Base-by-base conservation (phyloP, 2,113 vertebrate species). In the Cyprichromis sp. region DNA sequence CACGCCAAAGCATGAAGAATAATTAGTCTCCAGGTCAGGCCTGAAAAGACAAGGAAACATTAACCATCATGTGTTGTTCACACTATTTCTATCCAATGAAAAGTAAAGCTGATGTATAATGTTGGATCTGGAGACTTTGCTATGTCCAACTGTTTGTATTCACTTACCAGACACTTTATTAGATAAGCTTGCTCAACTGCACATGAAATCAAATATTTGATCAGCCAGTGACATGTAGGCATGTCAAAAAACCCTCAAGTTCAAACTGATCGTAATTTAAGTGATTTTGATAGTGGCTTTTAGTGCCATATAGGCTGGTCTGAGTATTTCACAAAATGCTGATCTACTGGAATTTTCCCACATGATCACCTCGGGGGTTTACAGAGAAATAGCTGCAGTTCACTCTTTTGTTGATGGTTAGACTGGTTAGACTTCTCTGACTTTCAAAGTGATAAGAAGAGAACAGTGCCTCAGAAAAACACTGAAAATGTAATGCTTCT, bases 21-120 rank as follows among this genome's bases (percentile, higher is more conserved):
- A 26, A 93, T 4, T 11, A 91, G 81, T 4, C 81, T 89, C 85
- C 91, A 87, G 80, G n/a, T 34, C 31, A 78, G 78, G 34, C 92
- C 96, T 96, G 89, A 89, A 85, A 89, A 81, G 14, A 92, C 57
- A 93, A 84, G 79, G 7, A 38, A 42, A 31, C 5, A 34, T 81
- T 4, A 55, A 81, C 24, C 11, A 0, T 45, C 14, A 73, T 45
- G 40, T 6, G 42, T 73, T 73, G 40, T 47, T 47, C 40, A 76
- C 40, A 45, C n/a, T 26, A 73, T 24, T 42, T 73, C 45, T 45
- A 10, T 42, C 38, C 38, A 21, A 45, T 73, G 8, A 26, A 26
- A 73, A 73, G 13, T 45, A 4, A 26, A 16, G 29, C 5, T 73
- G 40, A 10, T 26, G 3, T 45, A 9, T 71, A 42, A 45, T 45